Evolutionary conservation across 2,113 vertebrate genomes (phyloP).

Genomic region (Pleuronectes platessa): DNA sequence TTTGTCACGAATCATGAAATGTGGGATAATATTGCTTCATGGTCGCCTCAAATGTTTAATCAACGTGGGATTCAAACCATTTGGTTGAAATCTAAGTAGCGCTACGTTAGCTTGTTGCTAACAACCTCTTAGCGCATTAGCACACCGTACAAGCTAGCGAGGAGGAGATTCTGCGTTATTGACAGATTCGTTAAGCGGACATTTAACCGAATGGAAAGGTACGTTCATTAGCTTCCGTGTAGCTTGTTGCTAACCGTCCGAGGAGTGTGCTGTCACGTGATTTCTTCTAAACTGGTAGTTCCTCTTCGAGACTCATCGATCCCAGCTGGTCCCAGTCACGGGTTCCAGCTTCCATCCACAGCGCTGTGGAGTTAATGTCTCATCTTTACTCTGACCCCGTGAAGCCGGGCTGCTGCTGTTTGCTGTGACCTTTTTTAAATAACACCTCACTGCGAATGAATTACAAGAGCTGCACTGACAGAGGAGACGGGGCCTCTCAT

Average conservation of each 20-base stretch:
- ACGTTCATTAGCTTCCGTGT: neutral
- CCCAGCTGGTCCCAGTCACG: constrained; percentile 57
- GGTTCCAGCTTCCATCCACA: constrained; percentile 19
- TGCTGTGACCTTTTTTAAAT: neutral
- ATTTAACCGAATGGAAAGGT: neutral
- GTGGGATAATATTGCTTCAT: too few species aligned
- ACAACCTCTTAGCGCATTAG: neutral
- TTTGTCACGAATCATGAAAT: too few species aligned
- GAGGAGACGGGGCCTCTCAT: neutral
- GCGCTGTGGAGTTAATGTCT: neutral
- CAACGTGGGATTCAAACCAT: too few species aligned
- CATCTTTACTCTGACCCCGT: neutral
- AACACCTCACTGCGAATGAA: neutral
- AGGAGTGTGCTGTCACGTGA: constrained; percentile 48
- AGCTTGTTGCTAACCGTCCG: neutral
- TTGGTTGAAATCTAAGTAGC: too few species aligned
- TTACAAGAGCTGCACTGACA: neutral
- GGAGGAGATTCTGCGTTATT: too few species aligned
- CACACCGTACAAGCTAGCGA: neutral
- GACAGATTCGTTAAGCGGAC: neutral
- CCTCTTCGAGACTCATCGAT: constrained; percentile 37
- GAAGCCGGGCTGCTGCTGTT: neutral
- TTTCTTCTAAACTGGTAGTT: constrained; percentile 19
- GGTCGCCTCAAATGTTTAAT: too few species aligned
- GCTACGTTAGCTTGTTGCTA: constrained; percentile 25